Evolutionary conservation across 2,888 invertebrate species (phyloP), one percentile per base, ranked within the genome.

Genomic region (Eupithecia centaureata): DNA sequence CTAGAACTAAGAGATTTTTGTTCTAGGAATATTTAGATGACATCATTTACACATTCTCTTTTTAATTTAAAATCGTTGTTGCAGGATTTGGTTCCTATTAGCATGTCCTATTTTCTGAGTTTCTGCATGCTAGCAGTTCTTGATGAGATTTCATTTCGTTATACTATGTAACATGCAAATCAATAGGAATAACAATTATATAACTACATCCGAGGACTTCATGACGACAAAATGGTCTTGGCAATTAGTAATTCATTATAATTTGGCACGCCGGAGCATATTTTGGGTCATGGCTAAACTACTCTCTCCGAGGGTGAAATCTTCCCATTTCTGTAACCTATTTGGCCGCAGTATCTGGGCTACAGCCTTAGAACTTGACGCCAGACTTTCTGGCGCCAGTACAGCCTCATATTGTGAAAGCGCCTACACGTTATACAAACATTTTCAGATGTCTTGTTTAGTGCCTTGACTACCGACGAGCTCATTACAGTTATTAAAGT

Each of bases 381-480:
- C 82, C 91, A 91, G 91, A 89, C 91, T 77, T 90, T 79, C 90
- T 86, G 91, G 88, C 89, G 88, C 89, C 88, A 13, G 62, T 75
- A 73, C 73, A 78, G 73, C 77, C 74, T 76, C 77, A 79, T 81
- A 82, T 80, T 80, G 79, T 76, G 77, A 73, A 76, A 77, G 81
- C 67, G 66, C 73, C 71, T 32, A 73, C 56, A 73, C 66, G 74
- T 62, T 69, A 70, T 65, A 72, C 66, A 73, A 71, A 72, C 69
- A 68, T 68, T 68, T 73, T 73, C 70, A 65, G 70, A 68, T 38
- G 54, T 33, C 68, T 63, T 68, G 60, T 61, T 35, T 59, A 59
- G 52, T 62, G 62, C 61, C 58, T 32, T 69, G 63, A 67, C 65
- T 69, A 68, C 65, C 62, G 64, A 68, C 70, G 68, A 57, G 52